Evolutionary conservation across 2,888 invertebrate species (phyloP), one percentile per base, ranked within the genome.

Genomic region (Perizoma affinitatum): DNA sequence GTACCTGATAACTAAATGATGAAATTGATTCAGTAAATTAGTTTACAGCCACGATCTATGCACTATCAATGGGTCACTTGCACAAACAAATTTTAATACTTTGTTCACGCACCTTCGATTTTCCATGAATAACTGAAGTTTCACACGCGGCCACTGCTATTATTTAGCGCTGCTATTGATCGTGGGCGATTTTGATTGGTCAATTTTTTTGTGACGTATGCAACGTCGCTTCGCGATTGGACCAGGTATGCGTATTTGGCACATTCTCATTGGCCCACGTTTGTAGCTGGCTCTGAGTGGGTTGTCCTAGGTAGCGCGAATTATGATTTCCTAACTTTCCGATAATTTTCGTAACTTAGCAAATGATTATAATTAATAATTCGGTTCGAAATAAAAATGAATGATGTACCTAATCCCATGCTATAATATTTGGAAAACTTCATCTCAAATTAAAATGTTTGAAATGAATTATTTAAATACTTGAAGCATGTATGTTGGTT

Each of bases 231-330:
- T 64, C 61, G 33, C 74, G 68, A 94, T 94, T 94, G 93, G 93
- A 69, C 79, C 79, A 77, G 69, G 73, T 78, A 40, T 72, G 84
- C 73, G 84, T 89, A 94, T 94, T 94, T 94, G 95, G 93, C 94
- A 79, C 47, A 38, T 70, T 72, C 49, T 74, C 67, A 95, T 95
- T 95, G 95, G 95, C 94, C 94, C 95, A 95, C 95, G 95, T 95
- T 87, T 80, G 69, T 86, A 78, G 84, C 80, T 87, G 84, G 86
- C 76, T 82, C 70, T 71, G 71, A 75, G 72, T 68, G 61, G 67
- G 68, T 61, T 68, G 65, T 69, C 58, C 43, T 55, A 68, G 73
- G 69, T 75, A 79, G 84, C 88, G 89, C 79, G 67, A 80, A 79
- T 71, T 88, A 88, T 78, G 72, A 90, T 75, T 61, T 49, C 57